phyloP scores from a whole-genome alignment of 2,797 vertebrate genomes.

The Danio choprae region DNA sequence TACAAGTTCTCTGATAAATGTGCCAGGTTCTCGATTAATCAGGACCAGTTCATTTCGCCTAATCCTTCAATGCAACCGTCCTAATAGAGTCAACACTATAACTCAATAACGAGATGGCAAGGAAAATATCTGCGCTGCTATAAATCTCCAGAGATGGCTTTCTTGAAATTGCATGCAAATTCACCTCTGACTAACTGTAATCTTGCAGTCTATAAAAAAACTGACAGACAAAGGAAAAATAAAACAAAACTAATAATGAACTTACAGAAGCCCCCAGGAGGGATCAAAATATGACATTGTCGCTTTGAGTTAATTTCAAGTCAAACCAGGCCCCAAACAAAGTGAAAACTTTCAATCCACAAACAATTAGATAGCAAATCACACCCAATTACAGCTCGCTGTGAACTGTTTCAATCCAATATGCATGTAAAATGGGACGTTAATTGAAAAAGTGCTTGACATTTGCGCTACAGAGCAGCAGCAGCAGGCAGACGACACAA shows the following conservation, averaged over 20 bases:
- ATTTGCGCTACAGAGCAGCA: conserved; percentile 6
- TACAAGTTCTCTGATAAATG: conserved; percentile 65
- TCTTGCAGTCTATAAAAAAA: background rate
- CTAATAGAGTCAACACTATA: conserved; percentile 62
- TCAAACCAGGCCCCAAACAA: conserved; percentile 16
- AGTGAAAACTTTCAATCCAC: conserved; percentile 10
- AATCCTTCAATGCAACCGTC: conserved; percentile 56
- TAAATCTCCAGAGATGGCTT: conserved; percentile 18
- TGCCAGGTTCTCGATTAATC: conserved; percentile 60
- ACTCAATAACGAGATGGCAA: conserved; percentile 55
- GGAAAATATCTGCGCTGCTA: conserved; percentile 40
- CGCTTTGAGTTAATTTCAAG: conserved; percentile 9
- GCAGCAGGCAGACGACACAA: background rate
- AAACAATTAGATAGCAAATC: conserved; percentile 35
- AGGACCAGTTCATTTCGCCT: conserved; percentile 56
- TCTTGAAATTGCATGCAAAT: conserved; percentile 28
- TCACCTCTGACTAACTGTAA: conserved; percentile 1
- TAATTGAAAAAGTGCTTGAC: conserved; percentile 47
- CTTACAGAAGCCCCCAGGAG: conserved; percentile 1
- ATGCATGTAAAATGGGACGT: conserved; percentile 21
- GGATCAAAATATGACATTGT: background rate
- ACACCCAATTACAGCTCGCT: conserved; percentile 30
- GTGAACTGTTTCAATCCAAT: conserved; percentile 24
- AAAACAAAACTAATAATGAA: conserved; percentile 1
- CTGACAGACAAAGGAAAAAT: background rate